A percentile compares a stretch with the other conserved stretches of the same genome.
phyloP scores from a whole-genome alignment of 1,140 invertebrate genomes.

The Camponotus vicinus region DNA sequence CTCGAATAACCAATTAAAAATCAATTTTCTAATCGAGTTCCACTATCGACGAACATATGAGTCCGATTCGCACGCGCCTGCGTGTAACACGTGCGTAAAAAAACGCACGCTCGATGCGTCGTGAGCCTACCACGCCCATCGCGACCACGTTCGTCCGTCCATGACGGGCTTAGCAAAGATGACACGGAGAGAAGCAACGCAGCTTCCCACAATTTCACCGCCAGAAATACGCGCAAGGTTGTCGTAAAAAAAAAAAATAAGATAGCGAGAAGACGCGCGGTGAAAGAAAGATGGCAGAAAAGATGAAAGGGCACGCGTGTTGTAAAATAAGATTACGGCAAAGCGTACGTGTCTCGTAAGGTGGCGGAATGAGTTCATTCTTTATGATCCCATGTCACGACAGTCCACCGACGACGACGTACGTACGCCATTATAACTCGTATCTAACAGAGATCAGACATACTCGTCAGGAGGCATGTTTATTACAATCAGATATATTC shows the following conservation, averaged over 20 bases:
- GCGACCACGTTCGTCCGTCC: constrained; percentile 82
- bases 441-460: constrained; percentile 35
- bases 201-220: constrained; percentile 20
- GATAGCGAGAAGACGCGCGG: not conserved
- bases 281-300: not conserved
- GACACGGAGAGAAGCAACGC: constrained; percentile 52
- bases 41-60: constrained; percentile 40
- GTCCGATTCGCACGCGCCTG: constrained; percentile 56
- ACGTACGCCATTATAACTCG: constrained; percentile 18
- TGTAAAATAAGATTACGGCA: constrained; percentile 10
- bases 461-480: not conserved
- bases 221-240: constrained; percentile 65
- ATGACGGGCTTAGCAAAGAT: constrained; percentile 79
- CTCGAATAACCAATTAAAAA: constrained; percentile 11
- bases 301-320: constrained; percentile 5
- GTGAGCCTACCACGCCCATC: constrained; percentile 83
- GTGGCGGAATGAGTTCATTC: not conserved
- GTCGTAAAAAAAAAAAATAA: constrained; percentile 27
- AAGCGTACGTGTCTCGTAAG: not conserved
- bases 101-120: constrained; percentile 80
- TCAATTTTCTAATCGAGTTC: constrained; percentile 26
- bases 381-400: constrained; percentile 37
- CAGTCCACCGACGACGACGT: not conserved
- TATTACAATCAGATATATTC: constrained; percentile 2
- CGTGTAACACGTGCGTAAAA: constrained; percentile 72